Base-by-base conservation (phyloP, 2,888 invertebrate genomes). In the Tetramorium bicarinatum region DNA sequence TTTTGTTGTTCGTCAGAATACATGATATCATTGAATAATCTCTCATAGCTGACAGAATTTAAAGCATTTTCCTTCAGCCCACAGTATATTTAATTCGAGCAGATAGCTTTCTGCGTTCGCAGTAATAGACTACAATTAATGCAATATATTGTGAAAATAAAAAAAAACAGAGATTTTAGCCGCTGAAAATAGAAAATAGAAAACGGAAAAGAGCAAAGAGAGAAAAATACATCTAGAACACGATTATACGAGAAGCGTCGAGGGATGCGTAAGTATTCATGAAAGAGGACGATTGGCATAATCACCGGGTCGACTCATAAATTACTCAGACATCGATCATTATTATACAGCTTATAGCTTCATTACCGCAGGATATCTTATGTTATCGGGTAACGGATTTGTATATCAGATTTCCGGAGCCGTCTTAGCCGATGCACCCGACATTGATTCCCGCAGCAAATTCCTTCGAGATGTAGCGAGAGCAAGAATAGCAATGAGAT, bases 361-460 rank as follows among this genome's bases (percentile, higher is more conserved):
- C 69, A 77, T 77, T 77, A 77, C 34, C n/a, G 54, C 41, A 6
- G 41, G 69, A 77, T 77, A 77, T 69, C 69, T 77, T 77, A 13
- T 29, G 54, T 77, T 77, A 69, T 77, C 77, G 69, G n/a, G 18
- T 77, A 77, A 77, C 54, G 69, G 54, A 77, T 77, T 77, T 77
- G 69, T 69, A 77, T 77, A 77, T 69, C 69, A 69, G 44, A 69
- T 77, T 77, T 69, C 67, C 54, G 67, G 41, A 77, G 77, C 64
- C 62, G 38, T 62, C 75, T 75, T 62, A 62, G 64, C 54, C 69
- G 44, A 69, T 69, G 69, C 34, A 29, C 44, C 56, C 77, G 69
- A 77, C 69, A 69, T 56, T 44, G 54, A 77, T 69, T 77, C 44
- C 29, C 29, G 44, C 29, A 56, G 69, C 54, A 77, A 77, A 69